Percentiles rank a stretch among this genome's conserved stretches.
Evolutionary conservation across 1,140 invertebrate species (phyloP).

Genomic region (Rhopalosiphum padi): DNA sequence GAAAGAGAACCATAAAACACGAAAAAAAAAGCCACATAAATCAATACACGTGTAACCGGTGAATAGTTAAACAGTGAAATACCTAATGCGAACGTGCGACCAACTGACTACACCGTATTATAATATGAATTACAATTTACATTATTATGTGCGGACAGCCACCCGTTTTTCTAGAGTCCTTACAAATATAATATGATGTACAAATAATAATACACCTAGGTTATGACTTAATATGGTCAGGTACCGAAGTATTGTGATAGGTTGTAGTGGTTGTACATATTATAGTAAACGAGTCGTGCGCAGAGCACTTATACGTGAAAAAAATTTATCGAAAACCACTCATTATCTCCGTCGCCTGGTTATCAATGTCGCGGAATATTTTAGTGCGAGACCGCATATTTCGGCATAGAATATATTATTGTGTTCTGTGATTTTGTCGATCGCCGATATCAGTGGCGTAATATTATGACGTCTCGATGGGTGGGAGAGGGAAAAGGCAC

Average conservation of each 20-base stretch:
- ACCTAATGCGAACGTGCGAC: neutral
- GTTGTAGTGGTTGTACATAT: no score
- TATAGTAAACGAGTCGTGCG: no score
- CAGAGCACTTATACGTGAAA: neutral
- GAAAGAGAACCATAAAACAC: constrained; percentile 3
- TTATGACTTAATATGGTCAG: no score
- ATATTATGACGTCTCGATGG: neutral
- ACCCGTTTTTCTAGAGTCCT: neutral
- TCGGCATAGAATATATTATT: neutral
- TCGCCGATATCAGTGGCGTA: neutral
- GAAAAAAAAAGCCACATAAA: neutral
- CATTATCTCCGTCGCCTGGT: neutral
- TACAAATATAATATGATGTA: neutral
- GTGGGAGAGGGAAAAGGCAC: neutral
- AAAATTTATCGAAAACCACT: neutral
- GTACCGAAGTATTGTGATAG: no score
- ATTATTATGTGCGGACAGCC: neutral
- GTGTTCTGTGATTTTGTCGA: neutral
- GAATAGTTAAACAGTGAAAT: neutral
- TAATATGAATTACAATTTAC: neutral
- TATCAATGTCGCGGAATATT: neutral
- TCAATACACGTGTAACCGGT: constrained; percentile 22
- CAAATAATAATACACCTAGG: neutral
- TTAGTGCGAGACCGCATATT: neutral
- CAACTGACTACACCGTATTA: neutral